Evolutionary conservation across 1,140 invertebrate genomes (phyloP), one percentile per base, ranked within the genome.

Genomic region (Trinorchestia longiramus): DNA sequence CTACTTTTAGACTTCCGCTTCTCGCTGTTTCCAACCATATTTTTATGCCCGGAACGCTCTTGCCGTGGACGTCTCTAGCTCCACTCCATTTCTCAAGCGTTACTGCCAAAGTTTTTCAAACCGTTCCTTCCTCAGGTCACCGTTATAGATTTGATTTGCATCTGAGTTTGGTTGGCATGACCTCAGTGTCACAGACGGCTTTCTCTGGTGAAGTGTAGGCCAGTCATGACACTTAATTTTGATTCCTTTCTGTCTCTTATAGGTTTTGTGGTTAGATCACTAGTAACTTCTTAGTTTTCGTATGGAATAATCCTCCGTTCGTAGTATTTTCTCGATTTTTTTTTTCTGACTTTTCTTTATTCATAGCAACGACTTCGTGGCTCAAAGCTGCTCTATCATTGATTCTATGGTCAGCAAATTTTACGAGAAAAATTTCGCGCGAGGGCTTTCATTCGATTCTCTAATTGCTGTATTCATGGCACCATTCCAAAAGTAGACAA

Each of bases 381-480:
- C 62, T 28, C 62, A 77, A 28, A 77, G 62, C 62, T 77, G 88
- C 88, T 90, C 88, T 43, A 90, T 90, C 88, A 90, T 90, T 15
- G 88, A 90, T 90, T 90, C 88, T 90, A 90, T 90, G 88, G 88
- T 43, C 43, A 41, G 88, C 88, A 90, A 43, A 90, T 90, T 90
- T 90, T 90, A 90, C 88, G 88, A 90, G 41, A 90, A 77, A 28
- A 77, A 77, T 77, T 43, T 90, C 43, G 15, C 88, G 43, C 43
- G 92, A 94, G 44, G 92, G 43, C 44, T 94, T 94, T 94, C 44
- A 94, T 94, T 94, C 28, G 92, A 45, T 94, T 44, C 92, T 45
- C 92, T 94, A 94, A 94, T 94, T 94, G 92, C 92, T n/a, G 43
- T 94, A 94, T 94, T 94, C 92, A 94, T 94, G 92, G 44, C 44